Base-by-base conservation (phyloP, 2,888 invertebrate species). In the Camptogramma bilineatum region DNA sequence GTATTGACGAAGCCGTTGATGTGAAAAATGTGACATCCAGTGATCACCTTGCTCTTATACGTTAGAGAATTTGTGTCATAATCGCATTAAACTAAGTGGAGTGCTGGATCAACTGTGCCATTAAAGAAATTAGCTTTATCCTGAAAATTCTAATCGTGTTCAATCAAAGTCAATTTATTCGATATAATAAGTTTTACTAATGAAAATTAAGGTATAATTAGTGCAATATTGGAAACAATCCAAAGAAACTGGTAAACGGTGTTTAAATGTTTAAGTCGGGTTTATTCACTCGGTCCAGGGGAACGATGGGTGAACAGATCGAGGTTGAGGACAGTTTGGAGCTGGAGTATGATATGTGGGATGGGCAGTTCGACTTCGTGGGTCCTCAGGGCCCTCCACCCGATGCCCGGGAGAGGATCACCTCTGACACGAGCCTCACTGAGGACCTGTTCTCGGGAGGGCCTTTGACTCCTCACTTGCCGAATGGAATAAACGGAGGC, bases 271-370 rank as follows among this genome's bases (percentile, higher is more conserved):
- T 93, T 84, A 93, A 93, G 82, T 85, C 91, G 80, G 87, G 89
- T 46, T 74, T 93, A 60, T 93, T 92, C 73, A 87, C 83, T 77
- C 91, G 91, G 73, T 87, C 91, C 68, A 83, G 84, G 77, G 87
- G 84, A 77, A 77, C 85, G 73, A 92, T 93, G 91, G 88, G 87
- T 79, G 93, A 93, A 70, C 80, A 86, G 46, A 81, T 90, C 62
- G 94, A 93, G 58, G 88, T 88, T 68, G 94, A 90, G 80, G 95
- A 95, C 74, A 94, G 94, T 81, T 86, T 95, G 77, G 97, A 96
- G 81, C 93, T 97, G 87, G 97, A 96, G 86, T 97, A 96, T 86
- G 97, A 97, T 83, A 95, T 97, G 95, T 97, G 97, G 97, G 96
- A 97, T 85, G 97, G 97, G 64, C 97, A 97, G 90, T 97, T 97